Evolutionary conservation across 2,888 invertebrate genomes (phyloP), one percentile per base, ranked within the genome.

Genomic region (Parnassius orleans): DNA sequence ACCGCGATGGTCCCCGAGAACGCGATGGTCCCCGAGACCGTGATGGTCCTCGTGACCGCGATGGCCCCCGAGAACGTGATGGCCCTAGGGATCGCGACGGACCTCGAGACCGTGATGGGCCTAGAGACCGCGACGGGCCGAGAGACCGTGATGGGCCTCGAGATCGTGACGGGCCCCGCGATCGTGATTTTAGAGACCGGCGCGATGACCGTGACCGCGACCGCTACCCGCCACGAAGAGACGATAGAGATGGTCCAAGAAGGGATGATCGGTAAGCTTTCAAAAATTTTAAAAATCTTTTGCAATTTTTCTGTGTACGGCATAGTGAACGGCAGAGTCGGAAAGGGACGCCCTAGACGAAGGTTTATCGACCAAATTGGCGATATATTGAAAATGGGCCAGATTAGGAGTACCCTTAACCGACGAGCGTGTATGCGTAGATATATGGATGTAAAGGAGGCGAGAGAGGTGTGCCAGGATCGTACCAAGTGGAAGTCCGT

Each of bases 211-310:
- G 79, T 15, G 77, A 75, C 43, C 72, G 76, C 5, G 79, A 78
- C 60, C 70, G 66, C 9, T 68, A 66, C 7, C 48, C 53, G 9
- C 68, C 65, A 66, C 63, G 68, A 47, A 66, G 72, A 67, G 75
- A 72, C 14, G 70, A 68, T 52, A 69, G 80, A 3, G 79, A 77
- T 70, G 75, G 79, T 42, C 80, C 84, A 0, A 81, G 86, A 60
- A 79, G 89, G 46, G 85, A 85, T 43, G 86, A 86, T 10, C 78
- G 85, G 85, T 62, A 77, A 77, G 70, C 83, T 0, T 11, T 51
- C 33, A 5, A 33, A 19, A 2, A 19, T 19, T 19, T 19, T 19
- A 19, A 33, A 33, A 33, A 33, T 33, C 5, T 33, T 33, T 33
- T 33, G 33, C 7, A 33, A 7, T 33, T 33, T 7, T 33, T 7